These are phyloP conservation scores for Ormyrus nitidulus DNA, from an alignment of 2,888 invertebrate genomes.

Conservation along the genomic window DNA sequence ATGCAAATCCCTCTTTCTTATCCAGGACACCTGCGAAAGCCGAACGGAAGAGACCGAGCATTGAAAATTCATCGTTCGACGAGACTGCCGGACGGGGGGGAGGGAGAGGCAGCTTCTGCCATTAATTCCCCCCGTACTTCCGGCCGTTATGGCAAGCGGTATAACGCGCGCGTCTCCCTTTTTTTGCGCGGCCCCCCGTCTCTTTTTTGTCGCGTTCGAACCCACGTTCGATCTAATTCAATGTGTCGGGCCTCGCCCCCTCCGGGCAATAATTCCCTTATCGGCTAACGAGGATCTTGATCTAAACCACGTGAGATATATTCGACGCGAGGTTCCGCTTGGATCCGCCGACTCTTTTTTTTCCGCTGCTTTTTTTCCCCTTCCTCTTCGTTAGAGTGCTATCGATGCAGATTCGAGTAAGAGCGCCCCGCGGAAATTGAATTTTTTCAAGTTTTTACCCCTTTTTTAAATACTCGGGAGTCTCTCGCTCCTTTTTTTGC, in stretches of 20 bases:
- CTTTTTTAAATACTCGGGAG: neutral
- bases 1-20: constrained; percentile 78
- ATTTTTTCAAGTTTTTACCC: constrained; percentile 10
- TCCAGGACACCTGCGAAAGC: constrained; percentile 81
- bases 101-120: neutral
- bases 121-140: constrained; percentile 15
- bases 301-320: constrained; percentile 39
- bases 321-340: neutral
- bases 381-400: constrained; percentile 14
- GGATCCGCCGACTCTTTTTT: neutral
- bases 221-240: constrained; percentile 44
- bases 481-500: too few species aligned
- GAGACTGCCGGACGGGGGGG: neutral
- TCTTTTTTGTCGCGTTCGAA: constrained; percentile 8
- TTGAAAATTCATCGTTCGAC: constrained; percentile 50
- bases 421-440: constrained; percentile 39
- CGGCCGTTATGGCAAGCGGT: neutral
- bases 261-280: constrained; percentile 48
- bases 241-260: constrained; percentile 20
- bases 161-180: neutral
- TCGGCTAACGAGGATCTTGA: constrained; percentile 50
- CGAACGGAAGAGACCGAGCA: constrained; percentile 41
- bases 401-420: constrained; percentile 3
- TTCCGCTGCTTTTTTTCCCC: neutral
- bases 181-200: neutral